Evolutionary conservation across 1,140 invertebrate species (phyloP), one percentile per base, ranked within the genome.

Genomic region (Parapsyche elsis): DNA sequence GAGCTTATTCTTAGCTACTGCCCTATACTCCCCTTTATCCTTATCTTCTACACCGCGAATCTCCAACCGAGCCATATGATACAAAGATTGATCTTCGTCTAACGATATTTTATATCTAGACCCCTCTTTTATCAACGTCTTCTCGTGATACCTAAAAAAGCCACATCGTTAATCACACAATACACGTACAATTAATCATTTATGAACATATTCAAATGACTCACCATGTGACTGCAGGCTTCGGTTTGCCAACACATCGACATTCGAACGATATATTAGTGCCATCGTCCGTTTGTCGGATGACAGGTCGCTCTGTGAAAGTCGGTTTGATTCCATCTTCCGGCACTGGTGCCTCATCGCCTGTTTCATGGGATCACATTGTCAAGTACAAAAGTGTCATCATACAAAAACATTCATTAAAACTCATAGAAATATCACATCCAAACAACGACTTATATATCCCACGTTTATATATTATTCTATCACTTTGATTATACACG

Each of bases 241-340:
- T 94, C 67, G 97, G 97, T 90, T 98, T 97, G 84, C 96, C 97
- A 84, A 96, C 96, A 86, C 98, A 94, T 91, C 96, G 92, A 90
- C 97, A 98, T 90, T 98, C 96, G 89, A 99, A 98, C 81, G 94
- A 94, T 85, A 99, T 96, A 88, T 94, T 96, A 85, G 92, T 93
- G 85, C 95, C 95, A 90, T 97, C 96, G 83, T 98, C 96, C 81
- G 94, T 95, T 91, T 99, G 97, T 89, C 95, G 93, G 87, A 98
- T 99, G 85, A 96, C 91, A 24, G 97, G 97, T 89, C 97, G 93
- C 91, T 98, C 96, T 83, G 96, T 98, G 90, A 99, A 99, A 80
- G 95, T 97, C 73, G 97, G 97, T 89, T 96, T 96, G 86, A 96
- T 94, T 86, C 94, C 96, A 87, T 96, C 94, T 84, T 94, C 94